Conservation (phyloP, 2,113 vertebrate species). For the Lonchura striata region DNA sequence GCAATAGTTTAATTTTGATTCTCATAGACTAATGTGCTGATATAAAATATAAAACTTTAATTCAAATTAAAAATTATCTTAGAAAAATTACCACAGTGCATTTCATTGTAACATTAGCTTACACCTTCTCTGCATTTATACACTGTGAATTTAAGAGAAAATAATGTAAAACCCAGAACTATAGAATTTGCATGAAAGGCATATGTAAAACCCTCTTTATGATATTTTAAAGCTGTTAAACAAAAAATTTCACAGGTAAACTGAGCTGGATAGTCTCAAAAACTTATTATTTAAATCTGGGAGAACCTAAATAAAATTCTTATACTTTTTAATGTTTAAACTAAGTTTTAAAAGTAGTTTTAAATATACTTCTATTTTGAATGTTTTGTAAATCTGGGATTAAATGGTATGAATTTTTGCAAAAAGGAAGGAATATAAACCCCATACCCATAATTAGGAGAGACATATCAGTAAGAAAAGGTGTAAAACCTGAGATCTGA, state of each 20-base stretch:
- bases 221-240: not conserved
- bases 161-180: not conserved
- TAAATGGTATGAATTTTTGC: not conserved
- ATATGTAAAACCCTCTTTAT: not conserved
- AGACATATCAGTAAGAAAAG: not conserved
- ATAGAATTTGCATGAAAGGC: not conserved
- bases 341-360: not conserved
- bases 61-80: not conserved
- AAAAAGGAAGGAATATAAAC: not conserved
- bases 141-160: not conserved
- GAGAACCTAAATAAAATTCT: not conserved
- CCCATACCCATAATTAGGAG: not conserved
- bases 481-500: not conserved
- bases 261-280: not conserved
- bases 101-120: not conserved
- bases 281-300: not conserved
- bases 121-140: not conserved
- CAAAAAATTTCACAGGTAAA: not conserved
- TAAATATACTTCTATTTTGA: not conserved
- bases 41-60: not conserved
- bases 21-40: not conserved
- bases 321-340: not conserved
- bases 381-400: not conserved
- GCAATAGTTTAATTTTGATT: not conserved
- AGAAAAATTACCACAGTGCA: not conserved